Evolutionary conservation across 2,113 vertebrate species (phyloP).

Genomic region (Podilymbus podiceps): DNA sequence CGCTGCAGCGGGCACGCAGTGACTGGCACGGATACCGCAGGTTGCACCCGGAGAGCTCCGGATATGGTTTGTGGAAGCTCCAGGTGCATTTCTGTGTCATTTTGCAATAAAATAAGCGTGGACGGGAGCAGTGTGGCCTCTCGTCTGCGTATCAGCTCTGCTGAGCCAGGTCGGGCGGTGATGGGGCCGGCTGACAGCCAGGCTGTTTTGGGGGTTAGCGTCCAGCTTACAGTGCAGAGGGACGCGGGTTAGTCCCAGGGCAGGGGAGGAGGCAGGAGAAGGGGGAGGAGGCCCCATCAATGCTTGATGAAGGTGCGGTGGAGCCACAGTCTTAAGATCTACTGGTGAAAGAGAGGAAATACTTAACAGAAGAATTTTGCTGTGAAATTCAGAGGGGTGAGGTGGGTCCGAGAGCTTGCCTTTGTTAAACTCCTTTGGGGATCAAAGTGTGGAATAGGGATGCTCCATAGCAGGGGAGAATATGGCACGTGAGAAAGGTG

Average conservation of each 20-base stretch:
- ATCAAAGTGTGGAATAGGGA: background rate
- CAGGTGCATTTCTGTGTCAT: background rate
- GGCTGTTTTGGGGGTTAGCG: background rate
- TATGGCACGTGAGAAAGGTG: background rate
- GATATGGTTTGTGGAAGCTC: background rate
- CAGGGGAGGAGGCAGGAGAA: background rate
- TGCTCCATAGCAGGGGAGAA: background rate
- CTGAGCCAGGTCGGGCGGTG: background rate
- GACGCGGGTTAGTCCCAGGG: background rate
- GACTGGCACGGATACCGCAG: background rate
- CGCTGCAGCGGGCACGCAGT: background rate
- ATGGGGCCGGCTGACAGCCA: fast-evolving
- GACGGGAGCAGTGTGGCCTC: background rate
- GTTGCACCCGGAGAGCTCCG: background rate
- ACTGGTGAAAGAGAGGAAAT: background rate
- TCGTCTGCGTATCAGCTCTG: background rate
- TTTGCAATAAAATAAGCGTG: background rate
- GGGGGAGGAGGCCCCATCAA: background rate
- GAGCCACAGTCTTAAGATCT: background rate
- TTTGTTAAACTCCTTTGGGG: background rate
- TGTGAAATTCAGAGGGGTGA: background rate
- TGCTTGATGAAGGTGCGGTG: background rate
- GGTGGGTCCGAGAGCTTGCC: background rate
- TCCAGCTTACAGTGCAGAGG: background rate
- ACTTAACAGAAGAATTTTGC: background rate